These are phyloP conservation scores for Ceyx melanurus DNA, from an alignment of 2,113 vertebrate species.

Conservation along the genomic window DNA sequence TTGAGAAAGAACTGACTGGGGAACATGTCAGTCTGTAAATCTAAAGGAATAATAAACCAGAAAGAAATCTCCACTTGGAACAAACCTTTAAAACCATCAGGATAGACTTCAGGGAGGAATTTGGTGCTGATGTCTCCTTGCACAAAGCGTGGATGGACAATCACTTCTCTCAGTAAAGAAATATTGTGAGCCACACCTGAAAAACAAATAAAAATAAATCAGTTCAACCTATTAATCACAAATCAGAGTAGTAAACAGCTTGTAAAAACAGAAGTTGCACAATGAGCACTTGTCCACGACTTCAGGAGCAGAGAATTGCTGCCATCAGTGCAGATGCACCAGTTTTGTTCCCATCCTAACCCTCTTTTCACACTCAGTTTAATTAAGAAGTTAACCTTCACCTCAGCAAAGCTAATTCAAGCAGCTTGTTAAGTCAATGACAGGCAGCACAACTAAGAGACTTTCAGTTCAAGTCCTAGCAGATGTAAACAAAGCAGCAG, in stretches of 20 bases:
- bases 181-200: slow-evolving; percentile 97
- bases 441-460: background rate
- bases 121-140: slow-evolving; percentile 93
- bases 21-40: background rate
- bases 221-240: background rate
- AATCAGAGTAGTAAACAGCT: background rate
- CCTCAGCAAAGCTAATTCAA: background rate
- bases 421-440: background rate
- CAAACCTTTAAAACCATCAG: slow-evolving; percentile 93
- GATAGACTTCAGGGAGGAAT: slow-evolving; percentile 95
- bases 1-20: background rate
- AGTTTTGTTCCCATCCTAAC: background rate
- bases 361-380: background rate
- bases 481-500: background rate
- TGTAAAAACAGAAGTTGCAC: background rate
- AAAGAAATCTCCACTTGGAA: background rate
- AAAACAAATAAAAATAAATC: slow-evolving; percentile 35
- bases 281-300: background rate
- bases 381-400: background rate
- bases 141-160: slow-evolving; percentile 89
- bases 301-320: background rate
- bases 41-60: background rate
- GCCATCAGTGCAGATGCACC: background rate
- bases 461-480: background rate
- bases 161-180: slow-evolving; percentile 91